These are phyloP conservation scores for Rosalia funebris DNA, from an alignment of 2,888 invertebrate genomes.

Conservation along the genomic window DNA sequence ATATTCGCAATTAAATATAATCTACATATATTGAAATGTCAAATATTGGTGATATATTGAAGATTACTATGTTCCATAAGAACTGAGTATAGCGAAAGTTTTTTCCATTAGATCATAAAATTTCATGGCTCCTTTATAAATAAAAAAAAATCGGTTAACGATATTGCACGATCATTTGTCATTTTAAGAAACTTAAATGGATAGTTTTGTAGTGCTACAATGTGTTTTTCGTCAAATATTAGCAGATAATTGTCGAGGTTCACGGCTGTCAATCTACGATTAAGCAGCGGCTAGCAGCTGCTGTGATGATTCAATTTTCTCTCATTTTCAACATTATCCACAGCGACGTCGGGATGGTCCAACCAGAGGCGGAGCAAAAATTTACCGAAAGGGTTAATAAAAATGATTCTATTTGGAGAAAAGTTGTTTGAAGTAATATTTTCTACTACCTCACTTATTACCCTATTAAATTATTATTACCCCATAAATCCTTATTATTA, in stretches of 20 bases:
- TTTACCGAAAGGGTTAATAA: neutral
- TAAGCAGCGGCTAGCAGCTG: slow-evolving; percentile 48
- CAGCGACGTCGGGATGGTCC: slow-evolving; percentile 21
- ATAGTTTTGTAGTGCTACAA: slow-evolving; percentile 4
- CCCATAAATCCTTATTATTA: too few relatives aligned
- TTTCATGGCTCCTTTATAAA: too few relatives aligned
- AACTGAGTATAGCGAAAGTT: too few relatives aligned
- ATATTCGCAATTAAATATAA: too few relatives aligned
- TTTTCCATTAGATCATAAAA: too few relatives aligned
- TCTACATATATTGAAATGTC: too few relatives aligned
- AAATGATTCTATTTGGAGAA: neutral
- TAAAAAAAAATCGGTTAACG: slow-evolving; percentile 12
- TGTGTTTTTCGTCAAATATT: slow-evolving; percentile 44
- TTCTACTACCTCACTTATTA: too few relatives aligned
- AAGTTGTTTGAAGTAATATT: neutral
- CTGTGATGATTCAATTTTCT: slow-evolving; percentile 48
- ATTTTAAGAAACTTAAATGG: slow-evolving; percentile 5
- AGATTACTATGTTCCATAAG: too few relatives aligned
- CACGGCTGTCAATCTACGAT: slow-evolving; percentile 55
- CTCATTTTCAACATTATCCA: slow-evolving; percentile 24
- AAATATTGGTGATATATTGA: too few relatives aligned
- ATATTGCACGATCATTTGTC: slow-evolving; percentile 14
- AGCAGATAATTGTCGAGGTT: slow-evolving; percentile 54
- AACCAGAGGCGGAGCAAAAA: slow-evolving; percentile 16
- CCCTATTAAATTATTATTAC: too few relatives aligned